A percentile compares a stretch with the other conserved stretches of the same genome.
Evolutionary conservation across 2,113 vertebrate species (phyloP).

Genomic region (cattle (Bos taurus)): ARS-UCD2.0 NC_037340.1:68060001-68060500

Average conservation of each 20-base stretch:
- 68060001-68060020: background rate
- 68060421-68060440: background rate
- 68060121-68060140: background rate
- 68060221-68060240: background rate
- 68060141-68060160: background rate
- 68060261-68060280: background rate
- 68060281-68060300: background rate
- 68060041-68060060: background rate
- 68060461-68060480: background rate
- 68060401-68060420: background rate
- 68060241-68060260: accelerated
- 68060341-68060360: background rate
- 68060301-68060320: background rate
- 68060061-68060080: background rate
- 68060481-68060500: background rate
- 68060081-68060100: background rate
- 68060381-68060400: background rate
- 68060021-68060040: background rate
- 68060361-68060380: background rate
- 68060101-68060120: background rate
- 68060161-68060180: background rate
- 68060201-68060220: background rate
- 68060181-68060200: background rate
- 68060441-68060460: background rate
- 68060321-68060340: background rate